Percentiles rank a stretch among this genome's conserved stretches.
Conservation (phyloP, 2,888 invertebrate species). For the Caenorhabditis angaria region DNA sequence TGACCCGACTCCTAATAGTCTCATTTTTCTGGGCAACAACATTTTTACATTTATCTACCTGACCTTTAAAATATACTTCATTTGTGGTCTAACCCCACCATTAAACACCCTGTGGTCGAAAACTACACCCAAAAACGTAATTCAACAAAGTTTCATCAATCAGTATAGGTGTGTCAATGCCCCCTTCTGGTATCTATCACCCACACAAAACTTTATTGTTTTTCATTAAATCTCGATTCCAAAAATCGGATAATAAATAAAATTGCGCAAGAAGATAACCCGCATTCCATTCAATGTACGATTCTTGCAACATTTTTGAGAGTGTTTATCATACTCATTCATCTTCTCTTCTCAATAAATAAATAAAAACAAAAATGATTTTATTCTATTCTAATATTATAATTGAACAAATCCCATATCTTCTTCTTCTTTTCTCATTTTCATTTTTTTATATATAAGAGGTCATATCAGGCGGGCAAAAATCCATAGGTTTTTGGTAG, state of each 20-base stretch:
- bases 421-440: not conserved
- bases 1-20: no score
- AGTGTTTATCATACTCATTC: not conserved
- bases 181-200: not conserved
- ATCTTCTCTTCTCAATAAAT: constrained; percentile 1
- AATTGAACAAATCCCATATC: not conserved
- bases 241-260: not conserved
- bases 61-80: no score
- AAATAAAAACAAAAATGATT: not conserved
- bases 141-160: not conserved
- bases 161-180: not conserved
- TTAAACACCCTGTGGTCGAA: no score
- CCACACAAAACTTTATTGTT: not conserved
- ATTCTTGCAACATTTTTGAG: not conserved
- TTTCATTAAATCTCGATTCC: constrained; percentile 4
- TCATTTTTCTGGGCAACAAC: no score
- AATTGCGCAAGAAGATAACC: constrained; percentile 4
- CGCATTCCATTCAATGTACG: not conserved
- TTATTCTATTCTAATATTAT: not conserved
- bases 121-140: no score
- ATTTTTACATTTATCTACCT: no score
- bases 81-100: no score
- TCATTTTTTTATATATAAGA: no score
- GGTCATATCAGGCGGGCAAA: constrained; percentile 1
- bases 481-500: constrained; percentile 7